Evolutionary conservation across 1,140 invertebrate species (phyloP).

Genomic region (Drosophila sp.): DNA sequence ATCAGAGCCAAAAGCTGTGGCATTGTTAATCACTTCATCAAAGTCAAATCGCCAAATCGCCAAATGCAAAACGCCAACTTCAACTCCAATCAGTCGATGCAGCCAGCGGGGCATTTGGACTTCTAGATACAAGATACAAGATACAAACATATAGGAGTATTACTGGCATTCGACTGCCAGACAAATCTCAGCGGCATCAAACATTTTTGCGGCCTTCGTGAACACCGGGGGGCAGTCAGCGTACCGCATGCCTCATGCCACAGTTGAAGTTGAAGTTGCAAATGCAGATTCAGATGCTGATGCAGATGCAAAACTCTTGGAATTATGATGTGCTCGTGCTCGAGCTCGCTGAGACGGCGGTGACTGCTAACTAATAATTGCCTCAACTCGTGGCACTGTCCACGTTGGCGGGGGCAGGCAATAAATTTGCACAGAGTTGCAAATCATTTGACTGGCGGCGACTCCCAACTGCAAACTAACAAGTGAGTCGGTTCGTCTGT

Average conservation of each 20-base stretch:
- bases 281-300: no score
- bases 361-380: constrained; percentile 71
- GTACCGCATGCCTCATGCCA: constrained; percentile 29
- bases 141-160: not conserved
- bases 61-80: constrained; percentile 44
- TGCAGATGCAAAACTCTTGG: constrained; percentile 32
- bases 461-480: constrained; percentile 25
- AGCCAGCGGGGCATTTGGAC: constrained; percentile 3
- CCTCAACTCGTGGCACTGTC: not conserved
- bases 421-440: constrained; percentile 80
- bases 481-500: constrained; percentile 25
- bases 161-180: constrained; percentile 36
- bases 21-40: constrained; percentile 78
- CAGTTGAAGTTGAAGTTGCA: constrained; percentile 23
- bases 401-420: constrained; percentile 31
- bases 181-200: constrained; percentile 60
- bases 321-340: constrained; percentile 63
- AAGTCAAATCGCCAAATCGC: constrained; percentile 59
- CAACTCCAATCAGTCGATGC: constrained; percentile 39
- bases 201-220: constrained; percentile 62
- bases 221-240: constrained; percentile 54
- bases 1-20: constrained; percentile 50
- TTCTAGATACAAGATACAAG: constrained; percentile 6
- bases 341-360: constrained; percentile 47
- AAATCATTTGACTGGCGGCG: constrained; percentile 74